Conservation (phyloP, 2,113 vertebrate genomes). For the Malurus melanocephalus region DNA sequence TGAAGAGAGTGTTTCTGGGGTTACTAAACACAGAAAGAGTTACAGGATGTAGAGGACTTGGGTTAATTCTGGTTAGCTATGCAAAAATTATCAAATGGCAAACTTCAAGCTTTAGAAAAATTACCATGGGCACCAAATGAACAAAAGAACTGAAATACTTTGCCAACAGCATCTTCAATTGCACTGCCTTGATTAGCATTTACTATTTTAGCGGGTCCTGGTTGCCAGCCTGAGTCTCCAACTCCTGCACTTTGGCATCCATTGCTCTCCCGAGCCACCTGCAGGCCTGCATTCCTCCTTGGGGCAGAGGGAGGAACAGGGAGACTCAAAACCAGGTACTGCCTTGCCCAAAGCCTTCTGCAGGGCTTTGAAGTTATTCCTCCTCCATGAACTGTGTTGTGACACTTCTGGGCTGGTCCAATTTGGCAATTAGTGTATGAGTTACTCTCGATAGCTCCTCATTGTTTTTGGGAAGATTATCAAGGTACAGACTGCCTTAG, state of each 20-base stretch:
- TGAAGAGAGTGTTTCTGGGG: neutral
- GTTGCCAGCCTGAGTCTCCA: neutral
- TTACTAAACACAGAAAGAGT: neutral
- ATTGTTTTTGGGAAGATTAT: neutral
- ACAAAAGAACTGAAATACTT: neutral
- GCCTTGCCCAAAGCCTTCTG: neutral
- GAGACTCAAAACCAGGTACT: neutral
- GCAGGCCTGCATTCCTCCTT: accelerated
- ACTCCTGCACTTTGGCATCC: neutral
- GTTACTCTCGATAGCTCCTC: neutral
- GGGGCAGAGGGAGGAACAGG: neutral
- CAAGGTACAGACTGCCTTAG: neutral
- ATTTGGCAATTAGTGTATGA: neutral
- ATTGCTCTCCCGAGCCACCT: accelerated
- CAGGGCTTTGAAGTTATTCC: neutral
- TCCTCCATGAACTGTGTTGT: neutral
- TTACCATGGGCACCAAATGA: neutral
- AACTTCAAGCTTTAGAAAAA: neutral
- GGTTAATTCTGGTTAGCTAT: neutral
- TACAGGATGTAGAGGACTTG: neutral
- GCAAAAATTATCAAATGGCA: neutral
- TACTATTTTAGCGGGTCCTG: neutral
- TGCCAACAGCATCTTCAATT: neutral
- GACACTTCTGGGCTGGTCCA: neutral
- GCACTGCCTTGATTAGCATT: neutral